A percentile compares a stretch with the other conserved stretches of the same genome.
These are phyloP conservation scores for Mirounga angustirostris DNA, from an alignment of 2,113 vertebrate species.

Conservation along the genomic window DNA sequence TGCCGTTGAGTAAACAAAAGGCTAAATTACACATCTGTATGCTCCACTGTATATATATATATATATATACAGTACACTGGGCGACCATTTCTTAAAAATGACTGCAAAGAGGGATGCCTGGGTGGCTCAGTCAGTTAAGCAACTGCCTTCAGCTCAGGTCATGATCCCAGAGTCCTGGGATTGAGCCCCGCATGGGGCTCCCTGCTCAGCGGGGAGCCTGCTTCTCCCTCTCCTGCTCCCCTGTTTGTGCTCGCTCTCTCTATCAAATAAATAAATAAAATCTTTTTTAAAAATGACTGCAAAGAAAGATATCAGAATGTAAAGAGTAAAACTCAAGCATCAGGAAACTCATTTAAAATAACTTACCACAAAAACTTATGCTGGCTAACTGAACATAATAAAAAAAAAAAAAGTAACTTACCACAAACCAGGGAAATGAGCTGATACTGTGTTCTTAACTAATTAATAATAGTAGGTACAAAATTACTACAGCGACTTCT, in stretches of 20 bases:
- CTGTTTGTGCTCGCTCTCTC: no score
- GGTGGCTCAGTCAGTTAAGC: no score
- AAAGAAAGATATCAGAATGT: not conserved
- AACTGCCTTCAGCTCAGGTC: no score
- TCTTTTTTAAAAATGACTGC: no score
- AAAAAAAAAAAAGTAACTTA: not conserved
- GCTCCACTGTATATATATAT: no score
- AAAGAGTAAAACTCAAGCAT: not conserved
- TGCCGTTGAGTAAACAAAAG: not conserved
- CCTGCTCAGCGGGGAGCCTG: no score
- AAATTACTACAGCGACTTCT: not conserved
- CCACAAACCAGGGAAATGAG: not conserved
- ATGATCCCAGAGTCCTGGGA: no score
- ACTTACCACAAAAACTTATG: not conserved
- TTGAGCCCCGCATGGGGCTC: no score
- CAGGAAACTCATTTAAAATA: not conserved
- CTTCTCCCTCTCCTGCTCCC: no score
- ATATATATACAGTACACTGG: not conserved
- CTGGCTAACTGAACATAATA: no score
- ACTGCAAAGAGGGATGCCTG: not conserved
- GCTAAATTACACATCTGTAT: not conserved
- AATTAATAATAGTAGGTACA: not conserved
- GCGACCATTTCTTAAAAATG: not conserved
- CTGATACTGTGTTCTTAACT: not conserved
- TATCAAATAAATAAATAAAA: no score